Evolutionary conservation across 2,888 invertebrate species (phyloP), one percentile per base, ranked within the genome.

Genomic region (Microplitis deprimator): DNA sequence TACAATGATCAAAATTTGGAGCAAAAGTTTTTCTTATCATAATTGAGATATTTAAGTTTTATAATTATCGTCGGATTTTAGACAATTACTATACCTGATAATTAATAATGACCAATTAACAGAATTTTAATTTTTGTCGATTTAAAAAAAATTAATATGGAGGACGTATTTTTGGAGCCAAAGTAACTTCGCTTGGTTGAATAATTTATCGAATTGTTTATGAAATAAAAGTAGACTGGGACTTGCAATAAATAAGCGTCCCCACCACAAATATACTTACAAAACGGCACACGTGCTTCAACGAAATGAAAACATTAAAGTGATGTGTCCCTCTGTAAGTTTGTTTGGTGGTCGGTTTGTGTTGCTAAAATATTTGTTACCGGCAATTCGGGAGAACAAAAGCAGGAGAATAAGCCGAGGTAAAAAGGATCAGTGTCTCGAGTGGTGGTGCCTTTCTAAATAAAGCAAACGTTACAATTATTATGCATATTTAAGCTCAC

Each of bases 281-380:
- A 50, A 50, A 50, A 50, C 50, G 13, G 50, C 73, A 74, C 77
- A 74, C 77, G 69, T 65, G 78, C 72, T 68, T 41, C 41, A 72
- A 77, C 76, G 78, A 81, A 83, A 84, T 83, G 82, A 84, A 84
- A 84, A 83, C 82, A 83, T 84, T 82, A 83, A 81, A 83, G 82
- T 76, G 13, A 80, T 81, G 81, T 81, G 81, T 81, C 82, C 81
- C 82, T 81, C 77, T 73, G n/a, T 20, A 38, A 38, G 20, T 13
- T 29, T 7, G 7, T 73, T 38, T 10, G 62, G 79, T 73, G 81
- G 79, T 82, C 76, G 82, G 62, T 62, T 38, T 41, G 83, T 88
- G 87, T 88, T 87, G 87, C 83, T 86, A 87, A 84, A 88, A 88
- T 88, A 88, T 88, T 88, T 87, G 87, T 86, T 84, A 84, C 84